A percentile compares a stretch with the other conserved stretches of the same genome.
Conservation (phyloP, 1,140 invertebrate species). For the Micrasema longulum region DNA sequence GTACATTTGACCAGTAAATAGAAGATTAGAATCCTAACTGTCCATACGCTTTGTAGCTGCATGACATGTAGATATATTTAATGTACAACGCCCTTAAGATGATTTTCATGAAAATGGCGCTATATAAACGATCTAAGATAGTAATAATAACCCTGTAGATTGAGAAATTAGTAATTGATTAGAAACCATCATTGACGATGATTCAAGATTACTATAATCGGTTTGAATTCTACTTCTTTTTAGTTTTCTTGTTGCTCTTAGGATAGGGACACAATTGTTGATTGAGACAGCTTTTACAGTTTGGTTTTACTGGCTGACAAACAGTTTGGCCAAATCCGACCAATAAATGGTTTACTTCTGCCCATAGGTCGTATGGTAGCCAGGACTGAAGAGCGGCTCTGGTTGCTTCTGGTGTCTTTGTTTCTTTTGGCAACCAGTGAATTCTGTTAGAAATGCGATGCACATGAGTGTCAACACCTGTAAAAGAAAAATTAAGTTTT, state of each 20-base stretch:
- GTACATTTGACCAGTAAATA: too few species aligned
- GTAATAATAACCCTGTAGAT: too few species aligned
- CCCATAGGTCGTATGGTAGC: slow-evolving; percentile 89
- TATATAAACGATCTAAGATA: too few species aligned
- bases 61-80: too few species aligned
- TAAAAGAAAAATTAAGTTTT: slow-evolving; percentile 6
- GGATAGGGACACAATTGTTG: slow-evolving; percentile 82
- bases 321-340: slow-evolving; percentile 97
- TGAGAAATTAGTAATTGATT: too few species aligned
- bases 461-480: slow-evolving; percentile 96
- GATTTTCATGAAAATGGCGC: too few species aligned
- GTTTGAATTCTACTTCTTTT: neutral
- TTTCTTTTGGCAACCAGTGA: slow-evolving; percentile 81
- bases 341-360: slow-evolving; percentile 90
- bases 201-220: too few species aligned
- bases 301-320: slow-evolving; percentile 85
- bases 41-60: too few species aligned
- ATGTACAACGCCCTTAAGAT: too few species aligned
- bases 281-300: slow-evolving; percentile 88
- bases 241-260: neutral
- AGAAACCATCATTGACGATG: too few species aligned
- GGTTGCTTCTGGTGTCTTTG: slow-evolving; percentile 91
- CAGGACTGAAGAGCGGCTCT: slow-evolving; percentile 86
- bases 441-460: slow-evolving; percentile 93
- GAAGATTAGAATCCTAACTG: too few species aligned